These are phyloP conservation scores for Sandelia bainsii DNA, from an alignment of 2,797 vertebrate genomes.

Conservation along the genomic window DNA sequence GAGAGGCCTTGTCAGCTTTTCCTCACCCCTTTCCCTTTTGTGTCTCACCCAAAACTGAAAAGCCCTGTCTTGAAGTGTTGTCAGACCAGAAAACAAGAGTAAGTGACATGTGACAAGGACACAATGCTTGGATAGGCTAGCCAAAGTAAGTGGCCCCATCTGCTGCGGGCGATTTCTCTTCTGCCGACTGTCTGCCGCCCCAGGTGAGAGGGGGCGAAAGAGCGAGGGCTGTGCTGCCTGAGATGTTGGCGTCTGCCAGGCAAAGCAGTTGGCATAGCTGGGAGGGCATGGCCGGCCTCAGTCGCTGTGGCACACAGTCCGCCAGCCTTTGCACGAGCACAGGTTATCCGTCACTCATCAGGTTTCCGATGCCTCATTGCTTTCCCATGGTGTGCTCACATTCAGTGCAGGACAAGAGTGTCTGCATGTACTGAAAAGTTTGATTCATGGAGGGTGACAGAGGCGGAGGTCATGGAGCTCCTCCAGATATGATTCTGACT, in stretches of 20 bases:
- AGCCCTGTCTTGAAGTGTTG: conserved; percentile 78
- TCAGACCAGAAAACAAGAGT: conserved; percentile 80
- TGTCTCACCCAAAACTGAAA: conserved; percentile 71
- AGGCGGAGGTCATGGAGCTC: conserved; percentile 79
- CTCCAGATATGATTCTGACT: conserved; percentile 77
- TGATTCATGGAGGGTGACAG: conserved; percentile 81
- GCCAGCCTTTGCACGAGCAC: conserved; percentile 55
- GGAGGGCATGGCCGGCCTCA: conserved; percentile 49
- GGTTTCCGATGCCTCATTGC: conserved; percentile 74
- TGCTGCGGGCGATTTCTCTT: conserved; percentile 79
- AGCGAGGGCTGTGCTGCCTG: conserved; percentile 28
- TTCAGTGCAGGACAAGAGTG: conserved; percentile 66
- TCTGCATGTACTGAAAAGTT: conserved; percentile 78
- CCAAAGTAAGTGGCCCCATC: conserved; percentile 77
- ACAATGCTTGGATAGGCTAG: conserved; percentile 77
- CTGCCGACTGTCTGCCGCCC: conserved; percentile 70
- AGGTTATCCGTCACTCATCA: conserved; percentile 76
- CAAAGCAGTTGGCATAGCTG: conserved; percentile 62
- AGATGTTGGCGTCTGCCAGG: conserved; percentile 59
- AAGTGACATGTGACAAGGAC: conserved; percentile 85
- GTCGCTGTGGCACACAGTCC: conserved; percentile 14
- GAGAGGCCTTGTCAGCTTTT: conserved; percentile 80
- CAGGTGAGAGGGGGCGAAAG: conserved; percentile 72
- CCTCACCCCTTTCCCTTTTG: conserved; percentile 73
- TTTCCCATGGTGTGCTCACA: conserved; percentile 64